Evolutionary conservation across 2,888 invertebrate genomes (phyloP).

Genomic region (Dolichomitus sp.): DNA sequence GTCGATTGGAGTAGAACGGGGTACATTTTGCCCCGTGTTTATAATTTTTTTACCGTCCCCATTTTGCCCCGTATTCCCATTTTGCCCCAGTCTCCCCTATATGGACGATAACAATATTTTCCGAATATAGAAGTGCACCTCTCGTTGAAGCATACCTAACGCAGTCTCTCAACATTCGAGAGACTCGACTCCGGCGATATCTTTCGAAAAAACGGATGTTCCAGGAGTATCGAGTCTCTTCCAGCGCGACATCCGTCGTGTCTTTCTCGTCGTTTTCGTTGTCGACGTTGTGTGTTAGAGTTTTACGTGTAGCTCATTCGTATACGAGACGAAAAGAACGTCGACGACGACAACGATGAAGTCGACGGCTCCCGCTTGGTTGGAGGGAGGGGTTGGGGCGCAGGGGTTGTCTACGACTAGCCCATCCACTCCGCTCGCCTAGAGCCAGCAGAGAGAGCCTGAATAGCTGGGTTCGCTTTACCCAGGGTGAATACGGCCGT

Average conservation of each 20-base stretch:
- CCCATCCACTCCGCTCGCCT: constrained; percentile 56
- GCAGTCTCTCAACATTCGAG: constrained; percentile 53
- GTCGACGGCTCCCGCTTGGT: constrained; percentile 50
- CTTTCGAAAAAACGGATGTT: constrained; percentile 59
- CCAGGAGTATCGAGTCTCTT: constrained; percentile 39
- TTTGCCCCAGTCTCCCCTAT: too few relatives aligned
- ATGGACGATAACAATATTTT: not conserved
- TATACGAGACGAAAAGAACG: constrained; percentile 31
- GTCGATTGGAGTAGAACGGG: too few relatives aligned
- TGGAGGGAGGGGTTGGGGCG: constrained; percentile 14
- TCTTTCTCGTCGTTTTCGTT: constrained; percentile 55
- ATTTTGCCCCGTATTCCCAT: too few relatives aligned
- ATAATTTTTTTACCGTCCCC: too few relatives aligned
- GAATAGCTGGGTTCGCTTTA: constrained; percentile 52
- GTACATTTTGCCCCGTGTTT: too few relatives aligned
- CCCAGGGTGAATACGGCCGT: constrained; percentile 36
- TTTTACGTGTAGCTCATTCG: constrained; percentile 51
- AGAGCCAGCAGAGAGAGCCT: constrained; percentile 56
- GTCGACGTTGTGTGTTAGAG: constrained; percentile 40
- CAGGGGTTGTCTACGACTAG: constrained; percentile 54
- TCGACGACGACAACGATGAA: constrained; percentile 40
- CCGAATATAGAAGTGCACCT: not conserved
- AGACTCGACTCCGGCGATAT: constrained; percentile 40
- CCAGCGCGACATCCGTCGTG: constrained; percentile 60
- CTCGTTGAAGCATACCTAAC: not conserved